Evolutionary conservation across 2,797 vertebrate species (phyloP).

Genomic region (Malacoraja senta): DNA sequence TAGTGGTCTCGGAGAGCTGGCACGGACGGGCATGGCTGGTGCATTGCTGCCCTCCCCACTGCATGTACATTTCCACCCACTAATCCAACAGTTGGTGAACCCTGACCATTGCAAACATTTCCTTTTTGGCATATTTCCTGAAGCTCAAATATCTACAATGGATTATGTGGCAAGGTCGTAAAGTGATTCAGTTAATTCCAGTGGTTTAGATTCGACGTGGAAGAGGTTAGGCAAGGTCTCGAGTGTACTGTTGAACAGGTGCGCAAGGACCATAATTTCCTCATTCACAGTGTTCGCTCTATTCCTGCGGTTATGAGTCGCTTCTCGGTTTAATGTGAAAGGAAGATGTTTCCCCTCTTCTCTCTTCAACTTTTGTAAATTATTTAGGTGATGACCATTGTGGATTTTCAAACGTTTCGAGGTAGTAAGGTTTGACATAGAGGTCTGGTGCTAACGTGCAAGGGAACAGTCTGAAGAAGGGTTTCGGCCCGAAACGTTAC

Average conservation of each 20-base stretch:
- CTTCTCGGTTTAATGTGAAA: not conserved
- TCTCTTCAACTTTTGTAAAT: not conserved
- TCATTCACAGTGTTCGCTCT: not conserved
- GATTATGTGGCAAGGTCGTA: not conserved
- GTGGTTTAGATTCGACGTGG: not conserved
- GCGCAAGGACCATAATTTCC: not conserved
- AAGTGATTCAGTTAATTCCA: not conserved
- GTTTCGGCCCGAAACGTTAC: too few relatives aligned
- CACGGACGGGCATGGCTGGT: too few relatives aligned
- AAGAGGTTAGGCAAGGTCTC: not conserved
- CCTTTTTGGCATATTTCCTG: not conserved
- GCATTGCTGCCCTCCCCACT: too few relatives aligned
- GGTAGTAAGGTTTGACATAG: not conserved
- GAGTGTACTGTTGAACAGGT: not conserved
- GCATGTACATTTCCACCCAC: too few relatives aligned
- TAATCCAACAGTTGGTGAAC: too few relatives aligned
- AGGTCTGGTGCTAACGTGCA: not conserved
- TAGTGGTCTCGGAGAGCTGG: not conserved
- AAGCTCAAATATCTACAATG: not conserved
- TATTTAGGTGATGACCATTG: too few relatives aligned
- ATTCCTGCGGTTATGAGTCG: not conserved
- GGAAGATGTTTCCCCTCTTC: not conserved
- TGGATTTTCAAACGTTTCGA: not conserved
- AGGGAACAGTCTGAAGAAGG: too few relatives aligned
- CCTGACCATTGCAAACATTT: not conserved